A percentile compares a stretch with the other conserved stretches of the same genome.
Evolutionary conservation across 2,888 invertebrate species (phyloP).

Genomic region (Lasioglossum lativentre): DNA sequence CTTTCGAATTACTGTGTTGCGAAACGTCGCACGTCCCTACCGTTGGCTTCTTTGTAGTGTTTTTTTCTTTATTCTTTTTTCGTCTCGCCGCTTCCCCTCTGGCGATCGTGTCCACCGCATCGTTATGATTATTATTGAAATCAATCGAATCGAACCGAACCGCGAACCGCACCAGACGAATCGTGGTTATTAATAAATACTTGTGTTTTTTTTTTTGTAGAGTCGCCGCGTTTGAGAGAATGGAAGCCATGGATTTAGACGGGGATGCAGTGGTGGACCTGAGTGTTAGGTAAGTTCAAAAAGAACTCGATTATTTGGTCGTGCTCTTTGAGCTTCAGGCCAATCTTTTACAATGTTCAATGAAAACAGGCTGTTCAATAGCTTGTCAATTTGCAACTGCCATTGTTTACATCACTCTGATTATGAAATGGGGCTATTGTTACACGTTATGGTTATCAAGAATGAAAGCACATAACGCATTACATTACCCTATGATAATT

Average conservation of each 20-base stretch:
- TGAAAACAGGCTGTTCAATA: not conserved
- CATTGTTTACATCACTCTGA: conserved; percentile 44
- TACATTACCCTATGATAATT: conserved; percentile 56
- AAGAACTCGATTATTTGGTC: not conserved
- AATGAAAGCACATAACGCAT: conserved; percentile 12
- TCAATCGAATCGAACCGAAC: conserved; percentile 44
- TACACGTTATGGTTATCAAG: conserved; percentile 37
- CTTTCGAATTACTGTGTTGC: conserved; percentile 50
- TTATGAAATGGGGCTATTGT: conserved; percentile 48
- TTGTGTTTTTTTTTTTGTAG: conserved; percentile 68
- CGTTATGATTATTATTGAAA: conserved; percentile 46
- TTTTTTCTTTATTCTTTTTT: conserved; percentile 18
- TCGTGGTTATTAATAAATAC: conserved; percentile 46
- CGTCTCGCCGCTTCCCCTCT: not conserved
- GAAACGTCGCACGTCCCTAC: conserved; percentile 28
- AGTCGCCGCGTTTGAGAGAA: conserved; percentile 70
- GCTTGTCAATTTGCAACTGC: conserved; percentile 20
- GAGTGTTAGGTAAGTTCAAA: conserved; percentile 90
- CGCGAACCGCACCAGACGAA: conserved; percentile 12
- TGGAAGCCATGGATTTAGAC: conserved; percentile 94
- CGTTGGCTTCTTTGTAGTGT: conserved; percentile 21
- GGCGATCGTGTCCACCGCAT: conserved; percentile 24
- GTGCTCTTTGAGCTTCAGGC: not conserved
- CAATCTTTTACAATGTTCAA: not conserved
- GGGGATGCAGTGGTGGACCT: conserved; percentile 94